Base-by-base conservation (phyloP, 2,888 invertebrate genomes). In the Drosophila tanythrix region DNA sequence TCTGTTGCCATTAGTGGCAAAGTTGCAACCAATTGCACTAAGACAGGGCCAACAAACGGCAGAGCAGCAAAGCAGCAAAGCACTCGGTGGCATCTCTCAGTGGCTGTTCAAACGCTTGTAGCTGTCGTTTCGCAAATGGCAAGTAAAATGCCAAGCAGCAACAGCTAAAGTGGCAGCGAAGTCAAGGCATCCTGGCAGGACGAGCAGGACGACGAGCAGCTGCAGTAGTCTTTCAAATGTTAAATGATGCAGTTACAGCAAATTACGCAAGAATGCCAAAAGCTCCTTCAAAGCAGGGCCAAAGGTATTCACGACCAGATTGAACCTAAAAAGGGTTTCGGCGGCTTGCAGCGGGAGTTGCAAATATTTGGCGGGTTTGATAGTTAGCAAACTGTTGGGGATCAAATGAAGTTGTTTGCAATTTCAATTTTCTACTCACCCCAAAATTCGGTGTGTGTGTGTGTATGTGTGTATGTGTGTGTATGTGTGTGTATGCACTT, bases 171-270 rank as follows among this genome's bases (percentile, higher is more conserved):
- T 40, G 51, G 72, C 62, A 72, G 53, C 71, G 33, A 58, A 62
- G 62, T 66, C 73, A 73, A 48, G 67, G 33, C 66, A 29, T 38
- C 27, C 38, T 55, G 43, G 43, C 57, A 18, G 7, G 53, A 27
- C 18, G 36, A 18, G 6, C 70, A 64, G 55, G 56, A 57, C 33
- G 13, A 13, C 21, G 33, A 36, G 48, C 46, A 29, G 53, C 46
- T 40, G 56, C 53, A 66, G 76, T 80, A 83, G 85, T 83, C 83
- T 81, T 74, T 85, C 83, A 85, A 83, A 83, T 85, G 83, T 83
- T 83, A 85, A 83, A 83, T 83, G 83, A 86, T 83, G 83, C 83
- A 83, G 83, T 85, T 85, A 83, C 81, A 85, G 81, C 86, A 85
- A 86, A 86, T 85, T 83, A 82, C 82, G 77, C 74, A 77, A 73